Conservation (phyloP, 2,113 vertebrate genomes). For the Siniperca chuatsi region DNA sequence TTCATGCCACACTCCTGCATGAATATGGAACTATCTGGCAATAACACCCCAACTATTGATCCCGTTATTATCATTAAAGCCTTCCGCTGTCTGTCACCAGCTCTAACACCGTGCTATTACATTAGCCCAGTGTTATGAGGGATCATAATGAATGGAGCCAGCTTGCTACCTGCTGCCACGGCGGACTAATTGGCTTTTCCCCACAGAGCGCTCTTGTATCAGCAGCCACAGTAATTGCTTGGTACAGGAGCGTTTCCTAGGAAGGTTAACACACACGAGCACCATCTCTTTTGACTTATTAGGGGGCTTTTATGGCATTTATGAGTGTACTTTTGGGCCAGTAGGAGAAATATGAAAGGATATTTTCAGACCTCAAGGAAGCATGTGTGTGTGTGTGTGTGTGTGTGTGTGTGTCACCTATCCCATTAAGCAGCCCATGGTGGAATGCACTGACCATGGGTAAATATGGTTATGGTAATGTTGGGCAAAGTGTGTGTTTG, state of each 20-base stretch:
- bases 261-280: slow-evolving; percentile 31
- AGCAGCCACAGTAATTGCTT: slow-evolving; percentile 70
- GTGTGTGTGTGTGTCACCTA: slow-evolving; percentile 37
- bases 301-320: slow-evolving; percentile 65
- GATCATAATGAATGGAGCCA: slow-evolving; percentile 70
- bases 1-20: not conserved
- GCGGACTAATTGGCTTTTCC: slow-evolving; percentile 76
- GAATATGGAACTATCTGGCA: slow-evolving; percentile 46
- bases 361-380: slow-evolving; percentile 68
- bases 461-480: slow-evolving; percentile 80
- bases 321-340: slow-evolving; percentile 61
- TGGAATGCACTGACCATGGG: slow-evolving; percentile 57
- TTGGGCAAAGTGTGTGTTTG: slow-evolving; percentile 26
- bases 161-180: slow-evolving; percentile 69
- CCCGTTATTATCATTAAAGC: slow-evolving; percentile 67
- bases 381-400: slow-evolving; percentile 28
- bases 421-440: slow-evolving; percentile 54
- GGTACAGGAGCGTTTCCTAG: slow-evolving; percentile 50
- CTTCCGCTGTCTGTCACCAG: slow-evolving; percentile 54
- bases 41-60: slow-evolving; percentile 66
- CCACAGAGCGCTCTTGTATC: slow-evolving; percentile 73
- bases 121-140: slow-evolving; percentile 66
- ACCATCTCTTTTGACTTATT: slow-evolving; percentile 67
- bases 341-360: slow-evolving; percentile 58
- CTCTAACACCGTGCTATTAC: slow-evolving; percentile 48